phyloP scores from a whole-genome alignment of 2,888 invertebrate genomes.

The Kryphioiulus occultus region DNA sequence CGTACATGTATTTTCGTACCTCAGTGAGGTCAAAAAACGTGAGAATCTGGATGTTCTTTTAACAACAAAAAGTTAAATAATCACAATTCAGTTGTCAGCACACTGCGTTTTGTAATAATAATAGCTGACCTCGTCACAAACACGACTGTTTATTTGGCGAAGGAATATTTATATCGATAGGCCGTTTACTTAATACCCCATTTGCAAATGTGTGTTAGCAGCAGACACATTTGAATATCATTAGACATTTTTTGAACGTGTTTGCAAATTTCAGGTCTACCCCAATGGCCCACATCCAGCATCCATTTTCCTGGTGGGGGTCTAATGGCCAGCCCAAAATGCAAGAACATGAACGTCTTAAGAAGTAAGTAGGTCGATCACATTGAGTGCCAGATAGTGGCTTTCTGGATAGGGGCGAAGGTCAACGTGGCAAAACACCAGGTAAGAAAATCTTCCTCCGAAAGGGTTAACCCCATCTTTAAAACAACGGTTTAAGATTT shows the following conservation, averaged over 20 bases:
- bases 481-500: not conserved
- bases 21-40: not conserved
- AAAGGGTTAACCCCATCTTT: conserved; percentile 21
- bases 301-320: not conserved
- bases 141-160: conserved; percentile 20
- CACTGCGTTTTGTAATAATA: not conserved
- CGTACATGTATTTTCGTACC: not conserved
- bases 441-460: not conserved
- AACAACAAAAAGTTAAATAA: not conserved
- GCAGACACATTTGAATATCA: not conserved
- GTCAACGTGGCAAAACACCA: not conserved
- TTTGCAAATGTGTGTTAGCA: not conserved
- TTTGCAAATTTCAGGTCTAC: not conserved
- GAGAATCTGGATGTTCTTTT: not conserved
- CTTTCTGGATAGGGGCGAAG: not conserved
- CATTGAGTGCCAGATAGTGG: not conserved
- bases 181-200: conserved; percentile 35
- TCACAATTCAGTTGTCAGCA: not conserved
- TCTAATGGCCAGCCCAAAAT: not conserved
- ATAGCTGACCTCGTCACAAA: conserved; percentile 14
- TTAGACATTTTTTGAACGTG: not conserved
- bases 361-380: conserved; percentile 9
- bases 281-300: conserved; percentile 3
- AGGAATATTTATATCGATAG: not conserved
- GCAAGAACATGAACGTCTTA: not conserved